Percentiles rank a stretch among this genome's conserved stretches.
Conservation (phyloP, 2,797 vertebrate species). For the Macrochelys suwanniensis region DNA sequence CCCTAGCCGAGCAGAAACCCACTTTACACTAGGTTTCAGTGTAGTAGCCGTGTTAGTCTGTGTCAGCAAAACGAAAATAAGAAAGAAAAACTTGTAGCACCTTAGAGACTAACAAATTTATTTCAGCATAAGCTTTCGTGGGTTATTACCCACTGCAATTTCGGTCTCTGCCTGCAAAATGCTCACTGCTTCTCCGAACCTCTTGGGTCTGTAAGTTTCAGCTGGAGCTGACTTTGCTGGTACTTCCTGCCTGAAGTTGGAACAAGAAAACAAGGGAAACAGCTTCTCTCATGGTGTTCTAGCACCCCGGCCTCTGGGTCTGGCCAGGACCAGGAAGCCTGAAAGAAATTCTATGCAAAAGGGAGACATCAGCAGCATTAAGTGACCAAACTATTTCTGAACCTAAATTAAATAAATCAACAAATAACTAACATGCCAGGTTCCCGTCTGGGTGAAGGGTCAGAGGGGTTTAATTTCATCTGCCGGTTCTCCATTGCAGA, state of each 20-base stretch:
- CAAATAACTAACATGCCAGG: too few relatives aligned
- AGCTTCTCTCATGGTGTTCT: too few relatives aligned
- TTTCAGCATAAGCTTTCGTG: too few relatives aligned
- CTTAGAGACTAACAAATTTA: too few relatives aligned
- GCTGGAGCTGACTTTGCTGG: neutral
- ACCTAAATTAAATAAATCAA: too few relatives aligned
- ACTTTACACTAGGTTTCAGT: too few relatives aligned
- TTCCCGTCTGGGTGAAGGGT: neutral
- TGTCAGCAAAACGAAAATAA: too few relatives aligned
- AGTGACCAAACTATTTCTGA: neutral
- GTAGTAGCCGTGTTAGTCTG: too few relatives aligned
- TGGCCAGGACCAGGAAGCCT: neutral
- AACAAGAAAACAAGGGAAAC: fast-evolving
- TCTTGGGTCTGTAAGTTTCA: neutral
- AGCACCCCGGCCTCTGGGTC: neutral
- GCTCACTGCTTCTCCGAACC: neutral
- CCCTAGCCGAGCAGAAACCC: neutral
- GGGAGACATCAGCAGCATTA: neutral
- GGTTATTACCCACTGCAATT: too few relatives aligned
- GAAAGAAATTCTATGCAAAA: too few relatives aligned
- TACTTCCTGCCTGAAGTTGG: neutral
- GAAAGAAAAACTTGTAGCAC: too few relatives aligned
- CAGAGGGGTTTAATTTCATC: neutral
- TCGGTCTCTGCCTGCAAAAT: neutral
- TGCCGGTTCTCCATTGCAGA: neutral